Percentiles rank a stretch among this genome's conserved stretches.
phyloP scores from a whole-genome alignment of 2,888 invertebrate genomes.

The Adineta ricciae region DNA sequence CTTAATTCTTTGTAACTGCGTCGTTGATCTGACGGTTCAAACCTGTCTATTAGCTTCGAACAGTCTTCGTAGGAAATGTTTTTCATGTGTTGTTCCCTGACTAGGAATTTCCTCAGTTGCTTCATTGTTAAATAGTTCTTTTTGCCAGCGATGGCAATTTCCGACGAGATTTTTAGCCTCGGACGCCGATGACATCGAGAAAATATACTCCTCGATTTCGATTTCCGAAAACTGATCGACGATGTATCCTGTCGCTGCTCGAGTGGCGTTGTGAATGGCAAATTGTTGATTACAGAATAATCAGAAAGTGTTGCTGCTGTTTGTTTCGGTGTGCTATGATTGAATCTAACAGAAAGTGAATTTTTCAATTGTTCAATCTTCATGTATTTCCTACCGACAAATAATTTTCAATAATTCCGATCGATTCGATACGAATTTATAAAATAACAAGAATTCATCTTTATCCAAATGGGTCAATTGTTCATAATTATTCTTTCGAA shows the following conservation, averaged over 20 bases:
- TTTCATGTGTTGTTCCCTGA: background rate
- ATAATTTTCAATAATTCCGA: background rate
- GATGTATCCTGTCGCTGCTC: background rate
- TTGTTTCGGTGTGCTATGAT: background rate
- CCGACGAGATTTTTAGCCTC: background rate
- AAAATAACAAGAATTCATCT: background rate
- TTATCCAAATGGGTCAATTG: background rate
- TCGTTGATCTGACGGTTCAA: background rate
- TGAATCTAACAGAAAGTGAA: background rate
- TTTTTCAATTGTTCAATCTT: too few relatives aligned
- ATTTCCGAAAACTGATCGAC: background rate
- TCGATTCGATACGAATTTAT: background rate
- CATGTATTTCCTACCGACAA: background rate
- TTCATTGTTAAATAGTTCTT: background rate
- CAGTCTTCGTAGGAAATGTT: background rate
- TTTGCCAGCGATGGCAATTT: too few relatives aligned
- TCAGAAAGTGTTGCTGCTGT: background rate
- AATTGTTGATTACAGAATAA: background rate
- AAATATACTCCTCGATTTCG: background rate
- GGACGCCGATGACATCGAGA: too few relatives aligned
- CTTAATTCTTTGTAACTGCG: background rate
- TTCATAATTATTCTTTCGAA: background rate
- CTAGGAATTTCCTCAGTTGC: background rate
- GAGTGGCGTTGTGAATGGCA: background rate
- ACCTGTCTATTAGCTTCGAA: background rate